Conservation (phyloP, 2,113 vertebrate genomes). For the Dasyurus viverrinus region DNA sequence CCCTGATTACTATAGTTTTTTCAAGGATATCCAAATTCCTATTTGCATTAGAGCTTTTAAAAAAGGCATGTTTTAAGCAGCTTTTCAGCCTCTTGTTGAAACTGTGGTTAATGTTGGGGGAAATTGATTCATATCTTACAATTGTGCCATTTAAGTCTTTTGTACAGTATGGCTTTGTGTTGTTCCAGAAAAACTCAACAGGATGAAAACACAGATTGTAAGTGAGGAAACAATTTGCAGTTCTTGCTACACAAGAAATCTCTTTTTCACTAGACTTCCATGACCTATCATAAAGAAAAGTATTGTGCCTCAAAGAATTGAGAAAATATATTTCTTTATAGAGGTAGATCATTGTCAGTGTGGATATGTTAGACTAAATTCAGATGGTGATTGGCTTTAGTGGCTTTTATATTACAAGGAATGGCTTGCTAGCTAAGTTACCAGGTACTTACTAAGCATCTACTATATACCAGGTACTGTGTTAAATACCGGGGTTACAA, state of each 20-base stretch:
- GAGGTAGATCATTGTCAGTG: neutral
- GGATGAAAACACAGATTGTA: neutral
- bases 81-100: neutral
- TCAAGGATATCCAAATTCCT: neutral
- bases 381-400: neutral
- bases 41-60: neutral
- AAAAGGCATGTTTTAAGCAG: neutral
- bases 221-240: neutral
- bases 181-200: slow-evolving; percentile 7
- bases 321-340: neutral
- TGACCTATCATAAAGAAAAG: neutral
- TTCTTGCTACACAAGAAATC: neutral
- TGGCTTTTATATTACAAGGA: neutral
- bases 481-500: neutral
- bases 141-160: neutral
- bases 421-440: neutral
- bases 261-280: neutral
- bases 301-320: neutral
- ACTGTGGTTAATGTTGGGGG: neutral
- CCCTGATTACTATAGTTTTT: slow-evolving; percentile 6
- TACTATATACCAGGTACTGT: neutral
- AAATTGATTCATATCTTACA: neutral
- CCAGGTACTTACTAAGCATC: neutral
- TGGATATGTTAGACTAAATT: neutral
- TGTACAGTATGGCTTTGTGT: neutral